These are phyloP conservation scores for Diloba caeruleocephala DNA, from an alignment of 2,888 invertebrate genomes.

Conservation along the genomic window DNA sequence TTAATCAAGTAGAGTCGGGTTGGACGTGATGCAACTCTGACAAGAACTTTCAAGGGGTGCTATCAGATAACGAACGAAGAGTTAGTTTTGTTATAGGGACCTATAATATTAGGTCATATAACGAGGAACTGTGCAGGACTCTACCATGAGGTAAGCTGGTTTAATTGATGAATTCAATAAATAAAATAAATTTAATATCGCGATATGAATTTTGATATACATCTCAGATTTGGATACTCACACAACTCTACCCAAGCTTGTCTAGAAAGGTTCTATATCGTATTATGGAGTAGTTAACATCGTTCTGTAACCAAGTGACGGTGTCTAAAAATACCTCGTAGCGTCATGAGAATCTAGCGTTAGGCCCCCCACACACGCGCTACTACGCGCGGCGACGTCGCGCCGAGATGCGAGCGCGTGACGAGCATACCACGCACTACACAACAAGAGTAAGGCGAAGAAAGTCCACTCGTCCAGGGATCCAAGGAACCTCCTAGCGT, in stretches of 20 bases:
- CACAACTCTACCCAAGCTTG: no score
- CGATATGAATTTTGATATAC: no score
- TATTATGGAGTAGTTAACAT: conserved; percentile 4
- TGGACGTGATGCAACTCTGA: conserved; percentile 23
- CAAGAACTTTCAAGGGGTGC: conserved; percentile 18
- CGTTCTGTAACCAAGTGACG: conserved; percentile 16
- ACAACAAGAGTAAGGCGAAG: conserved; percentile 5
- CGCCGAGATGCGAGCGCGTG: conserved; percentile 57
- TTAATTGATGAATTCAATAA: no score
- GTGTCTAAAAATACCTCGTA: conserved; percentile 37
- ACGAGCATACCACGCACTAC: conserved; percentile 55
- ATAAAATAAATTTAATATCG: no score
- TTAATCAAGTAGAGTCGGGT: neutral
- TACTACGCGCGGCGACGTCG: conserved; percentile 58
- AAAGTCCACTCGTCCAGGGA: neutral
- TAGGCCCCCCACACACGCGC: conserved; percentile 55
- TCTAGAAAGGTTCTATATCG: no score
- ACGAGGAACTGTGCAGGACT: no score
- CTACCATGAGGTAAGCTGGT: no score
- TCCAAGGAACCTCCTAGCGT: no score
- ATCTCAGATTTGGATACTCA: no score
- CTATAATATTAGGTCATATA: neutral
- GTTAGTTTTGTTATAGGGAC: neutral
- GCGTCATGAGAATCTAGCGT: conserved; percentile 32
- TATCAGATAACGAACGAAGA: conserved; percentile 10